Percentiles rank a stretch among this genome's conserved stretches.
phyloP scores from a whole-genome alignment of 92 coral and sea anemone species.

The Parazoanthus swiftii region DNA sequence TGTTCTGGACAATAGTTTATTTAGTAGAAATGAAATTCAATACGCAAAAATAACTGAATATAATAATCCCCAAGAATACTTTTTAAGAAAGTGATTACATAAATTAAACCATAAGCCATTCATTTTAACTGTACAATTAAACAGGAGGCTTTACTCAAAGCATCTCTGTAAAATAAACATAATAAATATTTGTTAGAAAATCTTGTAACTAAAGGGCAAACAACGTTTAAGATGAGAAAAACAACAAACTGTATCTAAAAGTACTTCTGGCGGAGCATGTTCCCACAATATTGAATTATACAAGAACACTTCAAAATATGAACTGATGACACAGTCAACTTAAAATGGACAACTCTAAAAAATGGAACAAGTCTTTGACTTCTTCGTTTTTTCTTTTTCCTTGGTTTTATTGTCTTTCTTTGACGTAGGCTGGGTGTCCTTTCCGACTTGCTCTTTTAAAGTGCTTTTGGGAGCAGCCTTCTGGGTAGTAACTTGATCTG shows the following conservation, averaged over 20 bases:
- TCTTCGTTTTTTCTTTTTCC: conserved; percentile 23
- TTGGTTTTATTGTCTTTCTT: conserved; percentile 3
- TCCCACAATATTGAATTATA: neutral
- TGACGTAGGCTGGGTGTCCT: neutral
- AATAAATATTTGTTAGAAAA: too few relatives aligned
- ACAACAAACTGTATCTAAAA: too few relatives aligned
- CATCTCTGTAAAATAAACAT: too few relatives aligned
- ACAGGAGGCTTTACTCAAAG: neutral
- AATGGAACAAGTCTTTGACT: conserved; percentile 36
- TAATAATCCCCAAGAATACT: neutral
- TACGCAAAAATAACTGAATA: neutral
- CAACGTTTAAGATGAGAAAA: neutral
- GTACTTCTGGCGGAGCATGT: neutral
- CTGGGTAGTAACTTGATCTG: neutral
- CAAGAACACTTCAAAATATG: neutral
- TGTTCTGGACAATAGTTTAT: neutral
- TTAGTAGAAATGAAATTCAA: too few relatives aligned
- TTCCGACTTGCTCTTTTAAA: neutral
- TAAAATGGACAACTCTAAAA: neutral
- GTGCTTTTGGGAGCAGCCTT: neutral
- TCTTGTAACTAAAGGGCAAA: neutral
- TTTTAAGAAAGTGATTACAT: neutral
- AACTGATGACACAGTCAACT: neutral
- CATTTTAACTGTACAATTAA: neutral
- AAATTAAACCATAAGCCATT: neutral